Conservation (phyloP, 2,888 invertebrate species). For the Ochropleura leucogaster region DNA sequence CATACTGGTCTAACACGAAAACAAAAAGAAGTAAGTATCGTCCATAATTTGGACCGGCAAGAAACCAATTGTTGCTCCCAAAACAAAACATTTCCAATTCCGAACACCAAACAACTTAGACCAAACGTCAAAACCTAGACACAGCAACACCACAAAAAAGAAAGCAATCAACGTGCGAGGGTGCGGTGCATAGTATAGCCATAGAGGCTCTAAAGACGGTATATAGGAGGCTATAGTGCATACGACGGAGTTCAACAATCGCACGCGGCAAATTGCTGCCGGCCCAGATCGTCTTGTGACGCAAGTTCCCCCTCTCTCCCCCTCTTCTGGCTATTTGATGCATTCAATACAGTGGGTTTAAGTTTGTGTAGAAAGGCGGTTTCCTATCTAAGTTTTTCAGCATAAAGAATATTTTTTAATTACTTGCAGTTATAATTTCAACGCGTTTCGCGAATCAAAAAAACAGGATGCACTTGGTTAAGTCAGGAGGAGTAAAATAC, state of each 20-base stretch:
- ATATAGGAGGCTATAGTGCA: conserved; percentile 23
- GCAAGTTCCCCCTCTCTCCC: conserved; percentile 66
- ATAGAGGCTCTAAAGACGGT: not conserved
- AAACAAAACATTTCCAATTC: not conserved
- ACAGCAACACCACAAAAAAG: conserved; percentile 26
- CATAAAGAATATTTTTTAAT: not conserved
- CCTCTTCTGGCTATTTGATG: conserved; percentile 30
- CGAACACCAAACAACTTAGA: not conserved
- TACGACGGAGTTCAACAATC: conserved; percentile 73
- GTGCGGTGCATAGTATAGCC: conserved; percentile 42
- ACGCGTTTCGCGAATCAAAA: not conserved
- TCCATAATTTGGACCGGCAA: too few relatives aligned
- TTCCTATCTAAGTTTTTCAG: not conserved
- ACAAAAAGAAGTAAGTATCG: too few relatives aligned
- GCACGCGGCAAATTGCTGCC: conserved; percentile 72
- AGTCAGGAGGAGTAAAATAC: not conserved
- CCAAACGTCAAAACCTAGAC: conserved; percentile 18
- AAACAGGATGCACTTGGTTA: not conserved
- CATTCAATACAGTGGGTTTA: conserved; percentile 36
- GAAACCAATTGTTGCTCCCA: not conserved
- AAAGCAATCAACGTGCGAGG: conserved; percentile 39
- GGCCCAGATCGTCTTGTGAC: conserved; percentile 73
- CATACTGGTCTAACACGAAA: too few relatives aligned
- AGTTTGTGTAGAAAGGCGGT: conserved; percentile 10
- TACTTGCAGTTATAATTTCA: too few relatives aligned